Base-by-base conservation (phyloP, 2,888 invertebrate species). In the Cheilosia soror region DNA sequence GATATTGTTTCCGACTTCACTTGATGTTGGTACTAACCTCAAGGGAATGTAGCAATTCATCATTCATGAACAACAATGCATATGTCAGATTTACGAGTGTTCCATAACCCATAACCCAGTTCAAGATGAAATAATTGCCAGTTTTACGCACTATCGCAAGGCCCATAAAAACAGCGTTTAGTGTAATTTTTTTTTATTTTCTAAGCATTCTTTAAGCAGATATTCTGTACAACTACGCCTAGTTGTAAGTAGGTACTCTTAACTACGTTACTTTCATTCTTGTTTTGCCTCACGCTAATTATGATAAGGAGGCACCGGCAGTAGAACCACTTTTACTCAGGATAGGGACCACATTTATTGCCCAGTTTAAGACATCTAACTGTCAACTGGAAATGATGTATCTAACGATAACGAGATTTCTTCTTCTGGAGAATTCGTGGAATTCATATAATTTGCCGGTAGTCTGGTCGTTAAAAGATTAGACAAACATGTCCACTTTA, bases 71-170 rank as follows among this genome's bases (percentile, higher is more conserved):
- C 15, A 0, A 20, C 47, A 20, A 47, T n/a, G n/a, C n/a, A n/a
- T 7, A 7, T 37, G 11, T 11, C 37, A 37, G 11, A 5, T 15
- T 2, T 47, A 2, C 47, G 47, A 20, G 1, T 47, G 6, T 3
- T 47, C 47, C 15, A 47, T 47, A 47, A 47, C 47, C 47, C 15
- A 47, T 47, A 47, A 47, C 47, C 47, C 15, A 47, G 47, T 15
- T 47, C 20, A 3, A 47, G 15, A 47, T 47, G 15, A 47, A 47
- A n/a, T 44, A 44, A 44, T 6, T 44, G 7, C 4, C 47, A 7
- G 20, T 15, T 47, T 47, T 7, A 7, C 20, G 20, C 20, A 7
- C 47, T 7, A 20, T 15, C 7, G 7, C 20, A 5, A 44, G 7
- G n/a, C 7, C 1, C 20, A 4, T 20, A 20, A 47, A n/a, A n/a